phyloP scores from a whole-genome alignment of 2,113 vertebrate species.

The cat (Felis catus) region F.catus_Fca126_mat1.0 CM031417.1:63873001-63873500 shows the following conservation, averaged over 20 bases:
- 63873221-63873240: neutral
- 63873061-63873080: neutral
- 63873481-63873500: neutral
- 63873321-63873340: neutral
- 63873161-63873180: neutral
- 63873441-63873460: neutral
- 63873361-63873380: conserved; percentile 4
- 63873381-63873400: neutral
- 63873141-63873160: neutral
- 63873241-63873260: neutral
- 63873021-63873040: neutral
- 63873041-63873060: neutral
- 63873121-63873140: neutral
- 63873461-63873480: neutral
- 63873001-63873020: neutral
- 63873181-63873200: neutral
- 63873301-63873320: neutral
- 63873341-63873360: neutral
- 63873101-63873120: neutral
- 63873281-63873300: neutral
- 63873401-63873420: neutral
- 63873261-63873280: neutral
- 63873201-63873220: neutral
- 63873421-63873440: neutral
- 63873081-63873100: neutral